phyloP scores from a whole-genome alignment of 2,888 invertebrate species.

The Cybosia mesomella region DNA sequence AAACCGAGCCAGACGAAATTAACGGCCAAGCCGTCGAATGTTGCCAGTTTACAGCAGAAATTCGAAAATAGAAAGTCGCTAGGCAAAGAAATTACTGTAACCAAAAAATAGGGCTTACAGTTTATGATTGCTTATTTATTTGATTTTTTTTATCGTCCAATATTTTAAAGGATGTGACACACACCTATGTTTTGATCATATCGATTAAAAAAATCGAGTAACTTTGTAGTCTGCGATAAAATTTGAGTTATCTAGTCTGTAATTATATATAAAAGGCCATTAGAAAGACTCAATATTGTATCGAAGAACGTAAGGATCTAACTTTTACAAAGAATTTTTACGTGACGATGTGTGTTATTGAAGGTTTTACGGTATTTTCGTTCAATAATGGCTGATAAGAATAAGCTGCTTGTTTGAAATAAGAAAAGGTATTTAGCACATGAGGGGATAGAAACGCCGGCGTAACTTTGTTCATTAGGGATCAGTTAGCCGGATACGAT shows the following conservation, averaged over 20 bases:
- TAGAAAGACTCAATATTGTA: constrained; percentile 42
- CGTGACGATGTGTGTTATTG: constrained; percentile 24
- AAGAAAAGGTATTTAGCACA: background rate
- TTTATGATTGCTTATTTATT: constrained; percentile 49
- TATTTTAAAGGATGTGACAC: background rate
- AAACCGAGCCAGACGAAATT: constrained; percentile 80
- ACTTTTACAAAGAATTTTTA: constrained; percentile 38
- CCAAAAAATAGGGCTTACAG: constrained; percentile 65
- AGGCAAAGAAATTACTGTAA: constrained; percentile 74
- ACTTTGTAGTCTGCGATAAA: constrained; percentile 31
- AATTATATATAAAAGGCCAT: constrained; percentile 54
- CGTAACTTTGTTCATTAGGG: background rate
- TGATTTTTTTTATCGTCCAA: constrained; percentile 26
- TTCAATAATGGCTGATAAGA: constrained; percentile 35
- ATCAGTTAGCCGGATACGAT: background rate
- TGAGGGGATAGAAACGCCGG: background rate
- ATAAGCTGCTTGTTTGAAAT: constrained; percentile 29
- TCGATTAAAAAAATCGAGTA: constrained; percentile 15
- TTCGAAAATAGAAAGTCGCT: constrained; percentile 89
- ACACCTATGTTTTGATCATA: background rate
- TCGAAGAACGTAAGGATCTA: constrained; percentile 52
- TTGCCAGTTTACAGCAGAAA: constrained; percentile 92
- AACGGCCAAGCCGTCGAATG: constrained; percentile 89
- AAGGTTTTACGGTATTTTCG: constrained; percentile 24
- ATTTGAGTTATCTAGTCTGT: constrained; percentile 55